Evolutionary conservation across 2,888 invertebrate species (phyloP), one percentile per base, ranked within the genome.

Genomic region (Lasius platythorax): DNA sequence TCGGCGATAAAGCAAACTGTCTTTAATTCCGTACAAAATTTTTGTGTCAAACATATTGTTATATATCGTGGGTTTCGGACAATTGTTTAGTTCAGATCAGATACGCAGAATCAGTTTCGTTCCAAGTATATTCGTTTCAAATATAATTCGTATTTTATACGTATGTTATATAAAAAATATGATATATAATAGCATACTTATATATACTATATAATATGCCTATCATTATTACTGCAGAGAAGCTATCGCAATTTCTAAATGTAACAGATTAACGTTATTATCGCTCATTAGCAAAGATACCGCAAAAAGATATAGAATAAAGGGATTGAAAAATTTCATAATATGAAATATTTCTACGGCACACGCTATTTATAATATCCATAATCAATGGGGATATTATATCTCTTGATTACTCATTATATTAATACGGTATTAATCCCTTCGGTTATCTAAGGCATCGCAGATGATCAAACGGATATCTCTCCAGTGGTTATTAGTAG

Each of bases 381-480:
- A 12, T 61, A 61, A 70, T 50, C 28, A 72, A 72, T 28, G 37
- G 12, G 61, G 33, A 9, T 28, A 50, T 53, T 53, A 53, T 46
- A 81, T 40, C 8, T n/a, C 8, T 28, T 37, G n/a, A 79, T 72
- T 72, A 23, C 8, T n/a, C 23, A 33, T 46, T n/a, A n/a, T n/a
- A n/a, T n/a, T 70, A 61, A 63, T 72, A 37, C 79, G 23, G 28
- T 56, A 79, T 70, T 79, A 81, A 79, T 70, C 33, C 28, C 33
- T 37, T 3, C 12, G 12, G 61, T 61, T 61, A 72, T 37, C 61
- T 72, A 63, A 72, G 61, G 72, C 23, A 68, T 67, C 58, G 28
- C 6, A 18, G 11, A 67, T 30, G 46, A 63, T 72, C 61, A 70
- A 72, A 37, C 46, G 50, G 43, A 63, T 30, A 61, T 43, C 53